Evolutionary conservation across 2,888 invertebrate genomes (phyloP).

Genomic region (Peribatodes rhomboidaria): DNA sequence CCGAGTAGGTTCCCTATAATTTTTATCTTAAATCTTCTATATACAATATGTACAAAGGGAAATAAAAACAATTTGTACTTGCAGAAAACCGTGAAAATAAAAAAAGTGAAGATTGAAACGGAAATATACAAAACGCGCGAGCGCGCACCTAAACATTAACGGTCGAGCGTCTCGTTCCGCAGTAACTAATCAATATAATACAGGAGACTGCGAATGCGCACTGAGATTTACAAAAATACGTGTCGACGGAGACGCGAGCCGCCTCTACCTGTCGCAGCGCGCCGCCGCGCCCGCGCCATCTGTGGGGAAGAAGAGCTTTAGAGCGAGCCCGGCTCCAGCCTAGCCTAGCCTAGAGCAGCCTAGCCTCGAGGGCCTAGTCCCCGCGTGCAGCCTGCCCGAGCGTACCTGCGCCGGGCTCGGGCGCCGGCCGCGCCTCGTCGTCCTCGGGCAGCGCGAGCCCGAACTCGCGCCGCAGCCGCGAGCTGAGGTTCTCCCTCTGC

Average conservation of each 20-base stretch:
- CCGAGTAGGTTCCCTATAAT: conserved; percentile 69
- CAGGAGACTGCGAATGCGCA: conserved; percentile 58
- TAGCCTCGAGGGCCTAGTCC: too few relatives aligned
- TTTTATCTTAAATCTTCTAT: conserved; percentile 74
- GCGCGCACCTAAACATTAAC: conserved; percentile 55
- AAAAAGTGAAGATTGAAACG: conserved; percentile 69
- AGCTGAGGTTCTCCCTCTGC: conserved; percentile 95
- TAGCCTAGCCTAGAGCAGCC: too few relatives aligned
- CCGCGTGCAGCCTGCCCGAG: conserved; percentile 36
- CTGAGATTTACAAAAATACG: conserved; percentile 79
- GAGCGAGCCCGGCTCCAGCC: too few relatives aligned
- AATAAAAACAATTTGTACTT: conserved; percentile 87
- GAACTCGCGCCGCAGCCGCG: conserved; percentile 93
- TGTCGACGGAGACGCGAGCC: conserved; percentile 47
- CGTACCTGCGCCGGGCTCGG: conserved; percentile 50
- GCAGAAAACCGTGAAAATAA: conserved; percentile 82
- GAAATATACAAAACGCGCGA: conserved; percentile 75
- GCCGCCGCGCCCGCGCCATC: conserved; percentile 62
- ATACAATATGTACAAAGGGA: conserved; percentile 86
- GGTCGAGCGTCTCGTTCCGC: conserved; percentile 60
- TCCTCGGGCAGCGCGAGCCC: conserved; percentile 91
- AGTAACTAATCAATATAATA: conserved; percentile 64
- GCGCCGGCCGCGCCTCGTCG: conserved; percentile 87
- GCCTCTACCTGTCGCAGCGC: conserved; percentile 76
- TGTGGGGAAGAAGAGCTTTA: conserved; percentile 60